Evolutionary conservation across 2,888 invertebrate species (phyloP), one percentile per base, ranked within the genome.

Genomic region (Ametastegia equiseti): DNA sequence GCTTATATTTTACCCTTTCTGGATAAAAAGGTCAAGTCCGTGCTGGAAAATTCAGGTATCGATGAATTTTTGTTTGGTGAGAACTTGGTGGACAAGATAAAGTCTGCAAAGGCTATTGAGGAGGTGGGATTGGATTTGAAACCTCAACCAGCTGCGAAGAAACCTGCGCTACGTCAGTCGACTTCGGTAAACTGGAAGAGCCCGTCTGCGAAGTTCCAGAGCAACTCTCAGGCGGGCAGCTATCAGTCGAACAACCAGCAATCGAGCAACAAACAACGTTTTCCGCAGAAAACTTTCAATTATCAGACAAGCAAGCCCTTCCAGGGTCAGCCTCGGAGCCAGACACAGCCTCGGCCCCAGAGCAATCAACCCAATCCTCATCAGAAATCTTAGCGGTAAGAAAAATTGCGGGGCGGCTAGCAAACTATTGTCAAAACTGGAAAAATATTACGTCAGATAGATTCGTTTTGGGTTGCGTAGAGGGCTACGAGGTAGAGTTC

Each of bases 51-150:
- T 13, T 73, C 80, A 9, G 83, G 80, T 33, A 45, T 81, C 45
- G 83, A 67, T 27, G 50, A 36, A 36, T 81, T 54, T 27, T 60
- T 84, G 33, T 85, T 84, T 81, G 84, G 83, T 5, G 83, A 83
- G 13, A 79, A 84, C 47, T 50, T 84, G 19, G 27, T 73, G 7
- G 83, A 83, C 54, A 85, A 83, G 81, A 54, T 84, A 50, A 83
- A 83, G 60, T 60, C 81, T n/a, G 82, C 80, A 50, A 83, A 84
- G 42, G 73, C 80, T 1, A 78, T 83, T 9, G 83, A 82, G 27
- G 83, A 82, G 50, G 65, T 75, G 11, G 80, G 82, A 13, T 78
- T 81, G 65, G 82, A 83, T 57, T 54, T 83, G 45, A 83, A 83
- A 33, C 45, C 75, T 15, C 79, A 73, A 30, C 45, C 47, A 23